Conservation (phyloP, 2,797 vertebrate species). For the Pantherophis alleghaniensis region DNA sequence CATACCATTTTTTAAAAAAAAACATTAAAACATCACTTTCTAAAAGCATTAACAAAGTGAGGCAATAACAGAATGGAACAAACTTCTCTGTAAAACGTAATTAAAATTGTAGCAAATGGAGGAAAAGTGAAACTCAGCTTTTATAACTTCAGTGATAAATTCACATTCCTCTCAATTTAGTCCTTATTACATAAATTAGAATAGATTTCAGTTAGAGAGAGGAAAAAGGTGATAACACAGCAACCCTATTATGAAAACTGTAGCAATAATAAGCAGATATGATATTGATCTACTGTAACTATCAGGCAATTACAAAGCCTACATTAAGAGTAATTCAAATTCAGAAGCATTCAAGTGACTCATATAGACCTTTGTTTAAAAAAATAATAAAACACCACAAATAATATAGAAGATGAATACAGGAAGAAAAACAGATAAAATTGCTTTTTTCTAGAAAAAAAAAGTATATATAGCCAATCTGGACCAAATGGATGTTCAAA, state of each 20-base stretch:
- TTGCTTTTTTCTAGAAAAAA: background rate
- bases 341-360: background rate
- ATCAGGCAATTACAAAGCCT: conserved; percentile 11
- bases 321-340: background rate
- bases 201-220: background rate
- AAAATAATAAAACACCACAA: background rate
- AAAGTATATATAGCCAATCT: background rate
- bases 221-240: background rate
- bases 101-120: background rate
- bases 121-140: background rate
- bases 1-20: background rate
- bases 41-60: background rate
- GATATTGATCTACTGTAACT: background rate
- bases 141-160: background rate
- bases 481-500: background rate
- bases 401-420: background rate
- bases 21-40: background rate
- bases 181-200: background rate
- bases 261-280: conserved; percentile 3
- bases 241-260: conserved; percentile 12
- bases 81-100: background rate
- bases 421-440: background rate
- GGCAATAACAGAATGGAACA: background rate
- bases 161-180: background rate
- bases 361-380: background rate